phyloP scores from a whole-genome alignment of 1,140 invertebrate genomes.

The Eumeta japonica region DNA sequence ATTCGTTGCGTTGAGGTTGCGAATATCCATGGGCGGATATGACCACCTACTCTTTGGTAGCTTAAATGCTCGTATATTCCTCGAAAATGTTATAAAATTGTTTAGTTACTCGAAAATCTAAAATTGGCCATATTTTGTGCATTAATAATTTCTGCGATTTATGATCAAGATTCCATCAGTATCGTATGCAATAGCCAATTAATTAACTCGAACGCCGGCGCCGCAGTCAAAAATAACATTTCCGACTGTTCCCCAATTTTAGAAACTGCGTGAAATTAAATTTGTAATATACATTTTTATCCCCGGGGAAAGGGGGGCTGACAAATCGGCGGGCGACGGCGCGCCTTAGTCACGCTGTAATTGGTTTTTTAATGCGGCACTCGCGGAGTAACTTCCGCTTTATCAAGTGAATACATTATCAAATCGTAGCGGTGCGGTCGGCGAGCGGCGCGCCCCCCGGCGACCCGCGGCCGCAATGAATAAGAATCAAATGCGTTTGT shows the following conservation, averaged over 20 bases:
- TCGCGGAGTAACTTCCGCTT: conserved; percentile 52
- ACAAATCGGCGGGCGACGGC: conserved; percentile 47
- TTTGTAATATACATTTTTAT: conserved; percentile 53
- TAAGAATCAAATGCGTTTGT: conserved; percentile 49
- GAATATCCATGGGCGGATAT: too few relatives aligned
- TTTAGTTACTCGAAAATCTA: too few relatives aligned
- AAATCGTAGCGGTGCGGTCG: conserved; percentile 52
- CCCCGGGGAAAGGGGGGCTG: conserved; percentile 47
- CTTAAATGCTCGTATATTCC: too few relatives aligned
- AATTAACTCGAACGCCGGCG: conserved; percentile 33
- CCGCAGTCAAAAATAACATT: conserved; percentile 47
- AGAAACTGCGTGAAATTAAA: conserved; percentile 57
- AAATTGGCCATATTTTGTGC: too few relatives aligned
- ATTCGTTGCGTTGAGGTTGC: too few relatives aligned
- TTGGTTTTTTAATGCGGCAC: conserved; percentile 55
- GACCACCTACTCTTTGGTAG: too few relatives aligned
- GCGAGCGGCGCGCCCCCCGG: conserved; percentile 12
- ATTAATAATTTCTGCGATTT: too few relatives aligned
- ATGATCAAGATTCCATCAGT: too few relatives aligned
- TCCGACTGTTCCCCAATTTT: conserved; percentile 42
- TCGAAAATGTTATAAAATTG: too few relatives aligned
- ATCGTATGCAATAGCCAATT: too few relatives aligned
- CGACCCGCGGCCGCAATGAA: conserved; percentile 29
- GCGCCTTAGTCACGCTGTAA: conserved; percentile 54
- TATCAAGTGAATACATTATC: conserved; percentile 58